Evolutionary conservation across 2,888 invertebrate genomes (phyloP), one percentile per base, ranked within the genome.

Genomic region (Carabus problematicus): DNA sequence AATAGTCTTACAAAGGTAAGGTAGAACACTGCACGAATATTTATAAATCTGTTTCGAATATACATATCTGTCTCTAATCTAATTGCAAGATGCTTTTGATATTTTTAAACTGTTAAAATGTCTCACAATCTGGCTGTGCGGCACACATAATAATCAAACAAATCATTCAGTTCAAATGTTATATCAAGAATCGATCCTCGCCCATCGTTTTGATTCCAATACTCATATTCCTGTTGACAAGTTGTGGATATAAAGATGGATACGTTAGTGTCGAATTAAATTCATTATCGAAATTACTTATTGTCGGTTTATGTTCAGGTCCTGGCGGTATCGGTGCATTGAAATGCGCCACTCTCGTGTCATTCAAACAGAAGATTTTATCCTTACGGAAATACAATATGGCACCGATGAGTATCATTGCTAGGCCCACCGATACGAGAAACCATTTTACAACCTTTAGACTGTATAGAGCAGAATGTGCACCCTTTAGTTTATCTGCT

Each of bases 361-460:
- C 71, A 1, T 72, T 62, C 58, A 76, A 76, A 54, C 77, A 76
- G 60, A 75, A 52, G 19, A 76, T 52, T 41, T 67, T 68, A 59
- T 77, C 75, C 16, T 72, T 71, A 16, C 73, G 71, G 72, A 75
- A 72, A 14, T 74, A 70, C 43, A 76, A 39, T 7, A 75, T 12
- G 49, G 74, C 72, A 0, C 74, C 73, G 1, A 70, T 64, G 6
- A 74, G 9, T 71, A 75, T 73, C n/a, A 76, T 43, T 0, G 79
- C 19, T 0, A 84, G 56, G 0, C 84, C 82, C 0, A 76, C 41
- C 0, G 77, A 79, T 0, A 85, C 77, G 0, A 85, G 56, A 2
- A 81, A 49, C 85, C 85, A 85, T 29, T 85, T 81, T 0, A 81
- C 73, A 0, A 78, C 73, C 47, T 83, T 81, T 8, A 67, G 12